phyloP scores from a whole-genome alignment of 1,140 invertebrate species.

The Conus ventricosus region DNA sequence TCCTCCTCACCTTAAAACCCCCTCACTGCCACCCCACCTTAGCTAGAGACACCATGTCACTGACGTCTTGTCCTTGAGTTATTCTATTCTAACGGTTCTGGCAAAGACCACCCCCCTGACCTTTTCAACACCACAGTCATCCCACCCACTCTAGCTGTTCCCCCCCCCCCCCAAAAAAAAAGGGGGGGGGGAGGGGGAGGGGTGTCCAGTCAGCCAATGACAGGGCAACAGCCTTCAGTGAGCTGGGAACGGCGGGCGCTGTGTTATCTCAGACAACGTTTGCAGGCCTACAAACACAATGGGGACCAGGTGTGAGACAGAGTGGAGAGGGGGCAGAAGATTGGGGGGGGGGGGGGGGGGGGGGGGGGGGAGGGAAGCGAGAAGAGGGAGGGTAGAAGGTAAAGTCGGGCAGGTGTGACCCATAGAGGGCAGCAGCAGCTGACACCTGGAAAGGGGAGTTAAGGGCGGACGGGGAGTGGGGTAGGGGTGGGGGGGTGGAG shows the following conservation, averaged over 20 bases:
- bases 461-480: not conserved
- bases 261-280: not conserved
- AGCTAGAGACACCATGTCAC: not conserved
- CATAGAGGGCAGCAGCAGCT: too few relatives aligned
- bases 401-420: too few relatives aligned
- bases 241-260: not conserved
- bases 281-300: not conserved
- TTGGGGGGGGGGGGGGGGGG: not conserved
- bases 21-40: not conserved
- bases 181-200: too few relatives aligned
- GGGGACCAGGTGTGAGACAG: not conserved
- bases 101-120: not conserved
- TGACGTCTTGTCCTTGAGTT: not conserved
- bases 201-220: not conserved
- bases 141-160: too few relatives aligned
- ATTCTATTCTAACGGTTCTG: not conserved
- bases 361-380: not conserved
- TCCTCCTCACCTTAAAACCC: too few relatives aligned
- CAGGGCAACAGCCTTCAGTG: not conserved
- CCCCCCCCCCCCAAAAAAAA: too few relatives aligned
- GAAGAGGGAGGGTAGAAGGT: too few relatives aligned
- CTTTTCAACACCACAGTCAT: too few relatives aligned
- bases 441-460: not conserved
- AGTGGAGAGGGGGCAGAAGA: too few relatives aligned
- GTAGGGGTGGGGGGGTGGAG: not conserved